Evolutionary conservation across 2,888 invertebrate genomes (phyloP), one percentile per base, ranked within the genome.

Genomic region (Ichneumon xanthorius): DNA sequence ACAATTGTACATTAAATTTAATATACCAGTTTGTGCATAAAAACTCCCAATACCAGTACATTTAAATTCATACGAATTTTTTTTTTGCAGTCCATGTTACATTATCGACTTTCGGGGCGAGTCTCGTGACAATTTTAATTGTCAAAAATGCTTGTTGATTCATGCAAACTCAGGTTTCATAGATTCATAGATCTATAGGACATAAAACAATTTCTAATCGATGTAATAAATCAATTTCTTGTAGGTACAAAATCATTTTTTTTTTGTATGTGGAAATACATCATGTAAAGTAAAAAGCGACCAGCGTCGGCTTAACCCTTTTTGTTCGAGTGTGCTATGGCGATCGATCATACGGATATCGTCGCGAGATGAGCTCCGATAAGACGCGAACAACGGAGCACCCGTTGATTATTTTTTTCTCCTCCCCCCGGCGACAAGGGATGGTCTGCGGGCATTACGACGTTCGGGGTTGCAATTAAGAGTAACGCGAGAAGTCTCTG

Each of bases 391-490:
- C 77, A 83, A 84, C 73, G 68, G 45, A 55, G 72, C 67, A 80
- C 65, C 85, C 78, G 65, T 75, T 84, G 45, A 88, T 86, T 84
- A 86, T 88, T 78, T 45, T 82, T 80, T 45, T 86, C 82, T 86
- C 84, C 81, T 85, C 85, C 48, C 37, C 55, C n/a, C 37, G 37
- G 11, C 45, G 50, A 45, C 63, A 40, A 50, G 82, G 63, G 75
- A 40, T 73, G 67, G 87, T 88, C 87, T 84, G 87, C 87, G 89
- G 89, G 90, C 89, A 90, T 87, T 86, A 87, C 90, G 89, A 90
- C 88, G 89, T 89, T 91, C 90, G 88, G 89, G 90, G 89, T 91
- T 89, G 92, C 90, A 92, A 92, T 93, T 92, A 92, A 92, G 88
- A 91, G 91, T 92, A 91, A 90, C 90, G 90, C 89, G 90, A 92